A percentile compares a stretch with the other conserved stretches of the same genome.
Evolutionary conservation across 2,797 vertebrate species (phyloP).

Genomic region (Sarcophilus harrisii): DNA sequence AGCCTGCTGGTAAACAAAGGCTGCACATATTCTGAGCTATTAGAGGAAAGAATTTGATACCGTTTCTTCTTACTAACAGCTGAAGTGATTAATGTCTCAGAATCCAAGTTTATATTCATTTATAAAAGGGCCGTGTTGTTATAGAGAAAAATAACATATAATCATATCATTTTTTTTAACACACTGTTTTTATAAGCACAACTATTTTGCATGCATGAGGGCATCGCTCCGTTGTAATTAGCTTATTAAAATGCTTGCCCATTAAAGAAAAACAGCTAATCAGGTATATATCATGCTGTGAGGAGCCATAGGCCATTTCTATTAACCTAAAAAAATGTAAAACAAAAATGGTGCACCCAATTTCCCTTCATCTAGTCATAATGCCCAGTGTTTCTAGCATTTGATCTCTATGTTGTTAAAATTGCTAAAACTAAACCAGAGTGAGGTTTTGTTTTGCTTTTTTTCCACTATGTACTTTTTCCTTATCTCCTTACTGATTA

Average conservation of each 20-base stretch:
- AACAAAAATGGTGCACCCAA: conserved; percentile 49
- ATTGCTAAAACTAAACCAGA: not conserved
- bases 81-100: not conserved
- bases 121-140: conserved; percentile 21
- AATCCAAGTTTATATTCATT: not conserved
- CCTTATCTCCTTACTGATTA: not conserved
- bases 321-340: conserved; percentile 52
- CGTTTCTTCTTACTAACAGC: not conserved
- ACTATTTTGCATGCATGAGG: conserved; percentile 63
- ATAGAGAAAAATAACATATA: conserved; percentile 45
- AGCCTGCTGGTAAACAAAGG: not conserved
- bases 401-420: not conserved
- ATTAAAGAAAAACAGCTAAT: conserved; percentile 57
- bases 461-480: not conserved
- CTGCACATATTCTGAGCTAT: not conserved
- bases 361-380: conserved; percentile 62
- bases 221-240: conserved; percentile 70
- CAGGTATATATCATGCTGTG: conserved; percentile 47
- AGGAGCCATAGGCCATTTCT: conserved; percentile 31
- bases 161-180: conserved; percentile 52
- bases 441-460: not conserved
- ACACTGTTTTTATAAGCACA: conserved; percentile 63
- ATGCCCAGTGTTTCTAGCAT: conserved; percentile 49
- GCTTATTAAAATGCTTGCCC: conserved; percentile 64
- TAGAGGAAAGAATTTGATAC: not conserved